Percentiles rank a stretch among this genome's conserved stretches.
Evolutionary conservation across 2,113 vertebrate genomes (phyloP).

Genomic region (Eulemur macaco): DNA sequence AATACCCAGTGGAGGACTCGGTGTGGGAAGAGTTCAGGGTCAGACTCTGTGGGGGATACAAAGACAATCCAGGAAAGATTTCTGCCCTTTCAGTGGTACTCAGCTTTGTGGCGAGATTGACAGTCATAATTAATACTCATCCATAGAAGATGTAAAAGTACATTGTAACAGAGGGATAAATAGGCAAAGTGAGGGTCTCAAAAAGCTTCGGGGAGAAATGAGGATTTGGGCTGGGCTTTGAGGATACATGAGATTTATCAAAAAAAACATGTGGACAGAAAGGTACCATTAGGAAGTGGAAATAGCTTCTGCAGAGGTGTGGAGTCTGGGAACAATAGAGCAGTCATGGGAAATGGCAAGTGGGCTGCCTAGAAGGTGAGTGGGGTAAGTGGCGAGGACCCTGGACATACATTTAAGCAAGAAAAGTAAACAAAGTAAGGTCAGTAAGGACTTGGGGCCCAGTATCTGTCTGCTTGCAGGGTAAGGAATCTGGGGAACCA

Average conservation of each 20-base stretch:
- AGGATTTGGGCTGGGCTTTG: constrained; percentile 6
- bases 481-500: not conserved
- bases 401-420: not conserved
- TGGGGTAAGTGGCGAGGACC: not conserved
- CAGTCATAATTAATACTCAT: not conserved
- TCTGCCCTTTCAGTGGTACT: not conserved
- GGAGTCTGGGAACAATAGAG: not conserved
- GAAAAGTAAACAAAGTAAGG: not conserved
- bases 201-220: not conserved
- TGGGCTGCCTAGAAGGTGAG: not conserved
- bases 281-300: not conserved
- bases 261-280: not conserved
- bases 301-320: not conserved
- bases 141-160: not conserved
- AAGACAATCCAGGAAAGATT: not conserved
- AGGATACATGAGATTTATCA: not conserved
- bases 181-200: not conserved
- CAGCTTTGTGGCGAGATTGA: not conserved
- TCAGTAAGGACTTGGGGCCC: not conserved
- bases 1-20: not conserved
- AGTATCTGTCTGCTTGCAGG: not conserved
- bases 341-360: not conserved
- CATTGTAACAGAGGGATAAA: not conserved
- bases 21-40: not conserved
- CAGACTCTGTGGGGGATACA: not conserved